Conservation (phyloP, 1,140 invertebrate genomes). For the Oedothorax gibbosus region DNA sequence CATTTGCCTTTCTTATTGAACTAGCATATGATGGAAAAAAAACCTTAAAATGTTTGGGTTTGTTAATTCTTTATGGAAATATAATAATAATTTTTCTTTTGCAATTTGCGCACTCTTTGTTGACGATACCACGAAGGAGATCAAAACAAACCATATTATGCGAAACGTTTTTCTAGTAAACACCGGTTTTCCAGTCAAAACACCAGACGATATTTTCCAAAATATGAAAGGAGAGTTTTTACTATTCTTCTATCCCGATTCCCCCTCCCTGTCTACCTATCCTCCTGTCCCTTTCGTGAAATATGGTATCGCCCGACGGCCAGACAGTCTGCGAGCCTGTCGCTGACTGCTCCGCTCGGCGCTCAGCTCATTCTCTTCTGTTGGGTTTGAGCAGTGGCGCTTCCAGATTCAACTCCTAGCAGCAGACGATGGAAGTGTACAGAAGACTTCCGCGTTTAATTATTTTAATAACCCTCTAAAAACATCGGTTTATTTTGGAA, state of each 20-base stretch:
- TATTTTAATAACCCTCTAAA: neutral
- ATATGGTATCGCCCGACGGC: conserved; percentile 40
- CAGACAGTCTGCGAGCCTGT: conserved; percentile 41
- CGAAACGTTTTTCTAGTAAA: too few species aligned
- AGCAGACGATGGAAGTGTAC: conserved; percentile 1
- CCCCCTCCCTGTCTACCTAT: conserved; percentile 28
- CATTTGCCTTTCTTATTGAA: too few species aligned
- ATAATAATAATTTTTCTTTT: too few species aligned
- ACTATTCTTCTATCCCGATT: neutral
- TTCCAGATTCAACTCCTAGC: neutral
- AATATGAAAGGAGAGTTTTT: conserved; percentile 24
- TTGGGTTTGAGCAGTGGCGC: neutral
- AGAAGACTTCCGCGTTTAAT: conserved; percentile 28
- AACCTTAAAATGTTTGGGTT: too few species aligned
- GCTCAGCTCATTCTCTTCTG: conserved; percentile 23
- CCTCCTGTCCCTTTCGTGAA: neutral
- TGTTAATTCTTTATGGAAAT: too few species aligned
- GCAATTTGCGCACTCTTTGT: too few species aligned
- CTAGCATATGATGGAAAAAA: too few species aligned
- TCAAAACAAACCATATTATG: too few species aligned
- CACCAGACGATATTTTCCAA: neutral
- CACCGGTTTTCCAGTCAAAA: neutral
- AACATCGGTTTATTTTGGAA: neutral
- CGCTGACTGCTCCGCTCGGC: neutral
- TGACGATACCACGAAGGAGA: too few species aligned